Base-by-base conservation (phyloP, 1,140 invertebrate genomes). In the Anthonomus grandis region DNA sequence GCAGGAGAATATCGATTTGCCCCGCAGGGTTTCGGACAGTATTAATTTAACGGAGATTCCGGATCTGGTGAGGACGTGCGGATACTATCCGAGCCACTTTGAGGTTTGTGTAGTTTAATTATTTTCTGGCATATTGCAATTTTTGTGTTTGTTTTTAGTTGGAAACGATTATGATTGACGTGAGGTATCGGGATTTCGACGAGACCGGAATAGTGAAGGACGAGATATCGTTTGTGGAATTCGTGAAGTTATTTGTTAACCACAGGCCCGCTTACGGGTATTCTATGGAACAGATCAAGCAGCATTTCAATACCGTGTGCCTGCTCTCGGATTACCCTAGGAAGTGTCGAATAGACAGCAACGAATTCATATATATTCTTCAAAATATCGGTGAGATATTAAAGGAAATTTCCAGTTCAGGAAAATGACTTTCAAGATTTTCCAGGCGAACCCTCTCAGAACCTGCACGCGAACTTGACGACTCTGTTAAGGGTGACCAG, bases 171-270 rank as follows among this genome's bases (percentile, higher is more conserved):
- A 63, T 86, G 58, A 78, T 80, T 37, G 86, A 90, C 74, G 77
- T 85, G 5, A 80, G 80, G 54, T 83, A 80, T 59, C 79, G 79
- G 56, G 71, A 79, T 47, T 82, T 80, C 63, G 76, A 80, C 9
- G 70, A 78, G 44, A 77, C 71, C 9, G 79, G 78, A 2, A 55
- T 74, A 46, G 71, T 79, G 17, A 66, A 76, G 2, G 75, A 79
- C 0, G 75, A 83, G 45, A 80, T 89, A 36, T 79, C 79, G 54
- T 85, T 89, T 57, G 79, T 84, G 22, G 81, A 86, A 27, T 87
- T 89, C 64, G 81, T 89, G 2, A 83, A 80, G 71, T 68, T 89
- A 37, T 89, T 85, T 60, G 72, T 87, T 17, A 89, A 89, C 68
- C 86, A 89, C 68, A 76, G 84, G 48, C 85, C 85, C 8, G 80